Base-by-base conservation (phyloP, 2,797 vertebrate genomes). In the Cossypha dichroa region DNA sequence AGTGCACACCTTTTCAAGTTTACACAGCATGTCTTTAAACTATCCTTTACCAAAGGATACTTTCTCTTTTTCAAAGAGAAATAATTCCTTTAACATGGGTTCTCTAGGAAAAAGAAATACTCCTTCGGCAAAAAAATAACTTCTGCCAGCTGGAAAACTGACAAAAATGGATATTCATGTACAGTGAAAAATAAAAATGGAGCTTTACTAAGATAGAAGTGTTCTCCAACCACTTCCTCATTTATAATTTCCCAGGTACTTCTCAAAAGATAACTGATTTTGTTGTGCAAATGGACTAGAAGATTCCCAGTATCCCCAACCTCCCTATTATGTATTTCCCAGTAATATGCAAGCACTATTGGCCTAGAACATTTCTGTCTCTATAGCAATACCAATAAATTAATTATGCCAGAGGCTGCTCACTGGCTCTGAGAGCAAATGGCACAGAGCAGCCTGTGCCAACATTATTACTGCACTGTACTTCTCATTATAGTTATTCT, bases 301-400 rank as follows among this genome's bases (percentile, higher is more conserved):
- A 62, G 25, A 56, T 20, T 85, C 41, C 8, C 60, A 46, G 20
- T 33, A 77, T 28, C 56, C 22, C n/a, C 15, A n/a, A 60, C 17
- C 21, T 87, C 56, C 21, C 55, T 83, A 34, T 52, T 85, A 77
- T 2, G 8, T 36, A 74, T 85, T 96, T 93, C 45, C 41, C 88
- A 92, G 67, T 85, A 89, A 89, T 36, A 74, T 19, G 41, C 33
- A 89, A 94, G 52, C n/a, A 67, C 11, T 79, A 46, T 11, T 49
- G 28, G 72, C 60, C 52, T 56, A 85, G 72, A 94, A 91, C 49
- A 74, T 89, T 94, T 83, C 52, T 80, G 81, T 93, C 75, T 54
- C 87, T 87, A 76, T 51, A 88, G 89, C 25, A 94, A 89, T 90
- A 58, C 31, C 60, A 83, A 88, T 80, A 94, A 85, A 94, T 91